phyloP scores from a whole-genome alignment of 2,113 vertebrate genomes.

The Addax nasomaculatus region DNA sequence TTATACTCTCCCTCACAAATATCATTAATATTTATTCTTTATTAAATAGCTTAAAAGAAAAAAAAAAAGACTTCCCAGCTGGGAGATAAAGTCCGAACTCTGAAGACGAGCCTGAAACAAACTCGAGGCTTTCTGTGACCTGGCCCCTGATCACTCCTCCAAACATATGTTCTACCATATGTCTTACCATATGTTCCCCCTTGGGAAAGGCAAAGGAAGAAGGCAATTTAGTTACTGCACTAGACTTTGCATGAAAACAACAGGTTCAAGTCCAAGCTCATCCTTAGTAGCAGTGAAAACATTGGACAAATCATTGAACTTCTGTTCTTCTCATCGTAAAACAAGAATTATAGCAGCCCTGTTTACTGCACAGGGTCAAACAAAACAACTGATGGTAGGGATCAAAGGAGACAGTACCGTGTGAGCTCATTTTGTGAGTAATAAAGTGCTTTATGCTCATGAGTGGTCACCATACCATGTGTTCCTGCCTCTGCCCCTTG shows the following conservation, averaged over 20 bases:
- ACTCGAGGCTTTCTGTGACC: neutral
- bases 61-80: neutral
- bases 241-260: neutral
- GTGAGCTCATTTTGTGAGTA: neutral
- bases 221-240: neutral
- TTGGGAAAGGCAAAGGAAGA: neutral
- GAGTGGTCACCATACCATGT: neutral
- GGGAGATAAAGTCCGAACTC: neutral
- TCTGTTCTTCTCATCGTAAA: neutral
- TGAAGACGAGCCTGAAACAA: neutral
- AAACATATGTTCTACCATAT: neutral
- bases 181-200: neutral
- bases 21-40: slow-evolving; percentile 69
- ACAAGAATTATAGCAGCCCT: neutral
- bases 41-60: slow-evolving; percentile 18
- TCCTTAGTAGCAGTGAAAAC: neutral
- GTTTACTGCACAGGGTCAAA: neutral
- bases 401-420: neutral
- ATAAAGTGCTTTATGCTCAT: neutral
- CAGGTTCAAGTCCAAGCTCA: neutral
- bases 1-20: slow-evolving; percentile 52
- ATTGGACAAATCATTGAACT: neutral
- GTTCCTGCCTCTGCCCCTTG: neutral
- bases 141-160: neutral
- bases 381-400: neutral